phyloP scores from a whole-genome alignment of 2,113 vertebrate genomes.

The Mastomys coucha region DNA sequence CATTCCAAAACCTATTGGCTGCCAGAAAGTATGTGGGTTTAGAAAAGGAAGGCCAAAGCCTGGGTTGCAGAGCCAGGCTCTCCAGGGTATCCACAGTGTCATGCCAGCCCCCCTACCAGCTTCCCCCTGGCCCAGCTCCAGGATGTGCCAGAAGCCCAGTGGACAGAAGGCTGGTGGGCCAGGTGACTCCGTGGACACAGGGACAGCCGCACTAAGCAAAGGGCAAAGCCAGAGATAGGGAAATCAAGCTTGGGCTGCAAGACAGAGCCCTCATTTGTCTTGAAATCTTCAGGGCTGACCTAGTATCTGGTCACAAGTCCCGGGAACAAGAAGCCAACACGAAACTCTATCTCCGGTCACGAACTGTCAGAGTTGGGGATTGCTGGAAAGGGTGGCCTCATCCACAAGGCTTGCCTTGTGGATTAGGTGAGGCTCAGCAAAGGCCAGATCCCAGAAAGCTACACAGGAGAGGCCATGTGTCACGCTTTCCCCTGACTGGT shows the following conservation, averaged over 20 bases:
- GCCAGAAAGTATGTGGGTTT: slow-evolving; percentile 27
- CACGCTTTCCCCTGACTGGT: background rate
- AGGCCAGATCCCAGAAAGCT: background rate
- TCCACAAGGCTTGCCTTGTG: background rate
- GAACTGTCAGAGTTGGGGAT: slow-evolving; percentile 18
- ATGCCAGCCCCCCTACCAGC: slow-evolving; percentile 18
- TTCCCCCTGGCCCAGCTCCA: background rate
- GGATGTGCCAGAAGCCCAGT: background rate
- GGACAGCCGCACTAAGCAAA: background rate
- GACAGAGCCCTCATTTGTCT: slow-evolving; percentile 45
- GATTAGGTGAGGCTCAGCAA: background rate
- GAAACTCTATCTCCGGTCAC: slow-evolving; percentile 48
- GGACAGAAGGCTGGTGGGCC: slow-evolving; percentile 3
- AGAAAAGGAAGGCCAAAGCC: slow-evolving; percentile 34
- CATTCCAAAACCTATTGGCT: slow-evolving; percentile 57
- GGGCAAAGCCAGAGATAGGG: background rate
- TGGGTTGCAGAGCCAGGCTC: background rate
- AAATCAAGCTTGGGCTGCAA: background rate
- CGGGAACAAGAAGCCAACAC: background rate
- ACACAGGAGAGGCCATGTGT: background rate
- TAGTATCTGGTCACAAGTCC: slow-evolving; percentile 64
- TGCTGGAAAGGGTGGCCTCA: background rate
- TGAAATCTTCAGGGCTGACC: slow-evolving; percentile 14
- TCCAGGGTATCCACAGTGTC: background rate
- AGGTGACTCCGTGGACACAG: background rate